These are phyloP conservation scores for Polymixis lichenea DNA, from an alignment of 2,888 invertebrate genomes.

Conservation along the genomic window DNA sequence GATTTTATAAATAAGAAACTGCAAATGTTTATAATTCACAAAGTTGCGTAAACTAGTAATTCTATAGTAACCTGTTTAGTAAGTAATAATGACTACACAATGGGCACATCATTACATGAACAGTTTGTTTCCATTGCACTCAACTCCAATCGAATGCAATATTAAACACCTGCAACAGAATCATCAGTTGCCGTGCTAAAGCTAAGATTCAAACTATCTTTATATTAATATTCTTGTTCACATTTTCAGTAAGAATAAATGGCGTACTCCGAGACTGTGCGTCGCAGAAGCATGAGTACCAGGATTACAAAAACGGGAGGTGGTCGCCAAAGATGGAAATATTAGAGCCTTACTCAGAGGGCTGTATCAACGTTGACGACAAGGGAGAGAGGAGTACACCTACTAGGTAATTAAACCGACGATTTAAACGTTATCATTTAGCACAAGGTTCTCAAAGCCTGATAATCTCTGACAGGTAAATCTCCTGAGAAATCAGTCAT, in stretches of 20 bases:
- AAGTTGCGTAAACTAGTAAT: constrained; percentile 13
- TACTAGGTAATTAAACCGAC: constrained; percentile 81
- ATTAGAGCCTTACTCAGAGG: constrained; percentile 93
- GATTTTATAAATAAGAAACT: constrained; percentile 25
- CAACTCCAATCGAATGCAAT: constrained; percentile 11
- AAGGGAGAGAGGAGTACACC: constrained; percentile 91
- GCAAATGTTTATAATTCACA: constrained; percentile 4
- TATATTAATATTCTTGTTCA: background rate
- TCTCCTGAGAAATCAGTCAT: background rate
- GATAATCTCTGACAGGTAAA: background rate
- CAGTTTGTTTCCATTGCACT: background rate
- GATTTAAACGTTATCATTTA: background rate
- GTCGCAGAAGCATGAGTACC: constrained; percentile 92
- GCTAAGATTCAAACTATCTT: background rate
- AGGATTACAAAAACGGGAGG: constrained; percentile 90
- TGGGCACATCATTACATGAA: constrained; percentile 27
- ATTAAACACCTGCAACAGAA: constrained; percentile 18
- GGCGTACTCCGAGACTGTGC: constrained; percentile 94
- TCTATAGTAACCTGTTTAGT: constrained; percentile 13
- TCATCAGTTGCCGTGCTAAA: background rate
- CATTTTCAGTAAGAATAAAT: constrained; percentile 90
- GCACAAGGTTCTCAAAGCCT: background rate
- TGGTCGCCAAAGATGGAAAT: constrained; percentile 93
- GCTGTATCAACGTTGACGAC: constrained; percentile 92
- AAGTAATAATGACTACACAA: constrained; percentile 27